Conservation (phyloP, 2,113 vertebrate genomes). For the Psittacara wagleri region DNA sequence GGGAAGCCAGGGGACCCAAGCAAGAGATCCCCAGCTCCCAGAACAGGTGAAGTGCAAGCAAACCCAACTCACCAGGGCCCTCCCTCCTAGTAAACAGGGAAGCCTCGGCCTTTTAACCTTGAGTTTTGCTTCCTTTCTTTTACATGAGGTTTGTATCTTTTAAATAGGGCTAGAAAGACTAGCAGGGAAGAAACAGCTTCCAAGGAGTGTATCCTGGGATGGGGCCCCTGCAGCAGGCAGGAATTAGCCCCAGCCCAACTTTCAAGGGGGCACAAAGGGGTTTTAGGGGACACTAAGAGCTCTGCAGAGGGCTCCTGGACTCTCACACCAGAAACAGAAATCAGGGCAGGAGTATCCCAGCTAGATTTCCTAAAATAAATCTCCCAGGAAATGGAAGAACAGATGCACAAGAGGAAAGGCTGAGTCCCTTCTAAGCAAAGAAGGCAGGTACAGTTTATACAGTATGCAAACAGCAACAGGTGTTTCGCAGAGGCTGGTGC, state of each 20-base stretch:
- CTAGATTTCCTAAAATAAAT: not conserved
- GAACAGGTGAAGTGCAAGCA: no score
- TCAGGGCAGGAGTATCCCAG: not conserved
- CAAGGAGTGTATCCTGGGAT: not conserved
- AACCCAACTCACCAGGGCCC: not conserved
- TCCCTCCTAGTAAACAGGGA: fast-evolving
- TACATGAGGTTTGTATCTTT: not conserved
- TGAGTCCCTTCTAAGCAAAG: not conserved
- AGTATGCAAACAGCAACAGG: not conserved
- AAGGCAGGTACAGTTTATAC: no score
- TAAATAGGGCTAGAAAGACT: not conserved
- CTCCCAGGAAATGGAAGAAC: not conserved
- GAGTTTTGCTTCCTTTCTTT: not conserved
- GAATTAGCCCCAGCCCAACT: not conserved
- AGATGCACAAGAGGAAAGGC: fast-evolving
- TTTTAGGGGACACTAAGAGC: not conserved
- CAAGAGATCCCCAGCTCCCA: not conserved
- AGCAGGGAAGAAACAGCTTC: not conserved
- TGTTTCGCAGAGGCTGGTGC: not conserved
- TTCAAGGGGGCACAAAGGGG: not conserved
- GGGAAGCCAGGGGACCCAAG: fast-evolving
- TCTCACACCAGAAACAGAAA: not conserved
- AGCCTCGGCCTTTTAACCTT: not conserved
- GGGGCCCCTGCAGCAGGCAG: no score
- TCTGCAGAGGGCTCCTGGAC: not conserved